Evolutionary conservation across 2,797 vertebrate genomes (phyloP).

Genomic region (Trachops cirrhosus): DNA sequence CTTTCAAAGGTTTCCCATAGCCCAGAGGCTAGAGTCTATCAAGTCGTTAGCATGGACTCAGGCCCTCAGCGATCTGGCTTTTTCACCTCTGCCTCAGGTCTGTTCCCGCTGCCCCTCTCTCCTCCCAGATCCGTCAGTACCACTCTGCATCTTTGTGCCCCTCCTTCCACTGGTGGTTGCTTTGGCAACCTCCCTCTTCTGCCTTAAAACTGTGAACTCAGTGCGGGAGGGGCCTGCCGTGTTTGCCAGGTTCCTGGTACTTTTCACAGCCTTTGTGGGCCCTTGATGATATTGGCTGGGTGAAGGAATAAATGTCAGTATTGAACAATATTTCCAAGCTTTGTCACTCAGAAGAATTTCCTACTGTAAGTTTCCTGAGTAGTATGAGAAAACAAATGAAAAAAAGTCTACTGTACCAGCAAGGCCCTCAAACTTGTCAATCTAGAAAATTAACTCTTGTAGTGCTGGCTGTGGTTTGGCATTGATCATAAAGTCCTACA

Average conservation of each 20-base stretch:
- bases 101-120: neutral
- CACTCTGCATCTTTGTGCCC: neutral
- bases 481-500: neutral
- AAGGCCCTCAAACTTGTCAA: neutral
- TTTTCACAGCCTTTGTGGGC: neutral
- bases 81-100: neutral
- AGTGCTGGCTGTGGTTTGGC: neutral
- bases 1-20: neutral
- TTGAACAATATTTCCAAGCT: neutral
- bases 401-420: neutral
- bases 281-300: neutral
- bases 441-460: neutral
- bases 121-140: neutral
- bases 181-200: neutral
- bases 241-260: neutral
- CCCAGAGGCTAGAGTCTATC: neutral
- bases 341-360: slow-evolving; percentile 18
- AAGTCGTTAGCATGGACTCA: neutral
- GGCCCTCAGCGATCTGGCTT: neutral
- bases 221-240: neutral
- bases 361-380: neutral
- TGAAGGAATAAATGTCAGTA: neutral
- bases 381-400: neutral
- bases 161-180: neutral
- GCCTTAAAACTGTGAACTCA: neutral